Evolutionary conservation across 2,888 invertebrate genomes (phyloP).

Genomic region (Anticlea derivata): DNA sequence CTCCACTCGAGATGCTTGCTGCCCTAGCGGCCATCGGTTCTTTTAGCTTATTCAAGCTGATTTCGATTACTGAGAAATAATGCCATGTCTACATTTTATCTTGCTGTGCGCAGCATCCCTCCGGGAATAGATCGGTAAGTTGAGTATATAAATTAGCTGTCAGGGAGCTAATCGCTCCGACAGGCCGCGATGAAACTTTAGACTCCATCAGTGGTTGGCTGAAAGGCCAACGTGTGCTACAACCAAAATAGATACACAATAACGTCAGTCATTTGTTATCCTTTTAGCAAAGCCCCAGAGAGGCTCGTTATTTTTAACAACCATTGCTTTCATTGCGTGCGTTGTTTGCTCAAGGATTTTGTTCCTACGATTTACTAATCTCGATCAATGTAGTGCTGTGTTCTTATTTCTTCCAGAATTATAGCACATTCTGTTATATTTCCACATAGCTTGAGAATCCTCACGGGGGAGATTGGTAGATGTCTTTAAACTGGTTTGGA

Average conservation of each 20-base stretch:
- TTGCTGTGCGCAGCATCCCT: conserved; percentile 52
- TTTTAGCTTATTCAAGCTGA: too few relatives aligned
- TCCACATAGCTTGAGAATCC: neutral
- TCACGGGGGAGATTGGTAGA: neutral
- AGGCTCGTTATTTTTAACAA: conserved; percentile 64
- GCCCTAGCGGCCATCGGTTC: too few relatives aligned
- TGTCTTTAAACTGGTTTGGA: too few relatives aligned
- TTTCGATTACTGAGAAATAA: conserved; percentile 14
- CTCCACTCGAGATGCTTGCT: too few relatives aligned
- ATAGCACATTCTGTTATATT: neutral
- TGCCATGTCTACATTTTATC: conserved; percentile 51
- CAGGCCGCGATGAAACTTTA: conserved; percentile 82
- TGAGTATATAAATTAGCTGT: conserved; percentile 84
- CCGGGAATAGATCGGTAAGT: conserved; percentile 79
- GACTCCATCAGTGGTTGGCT: conserved; percentile 78
- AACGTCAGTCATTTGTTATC: conserved; percentile 68
- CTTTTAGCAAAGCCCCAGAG: conserved; percentile 64
- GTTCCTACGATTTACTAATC: conserved; percentile 39
- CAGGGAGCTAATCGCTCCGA: conserved; percentile 80
- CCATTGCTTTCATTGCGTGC: conserved; percentile 46
- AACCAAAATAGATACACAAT: conserved; percentile 73
- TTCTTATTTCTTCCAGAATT: conserved; percentile 9
- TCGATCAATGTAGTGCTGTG: conserved; percentile 30
- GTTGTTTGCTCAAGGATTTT: conserved; percentile 56
- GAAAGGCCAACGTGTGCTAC: conserved; percentile 65